Evolutionary conservation across 2,113 vertebrate genomes (phyloP), one percentile per base, ranked within the genome.

Genomic region (Maccullochella peelii): DNA sequence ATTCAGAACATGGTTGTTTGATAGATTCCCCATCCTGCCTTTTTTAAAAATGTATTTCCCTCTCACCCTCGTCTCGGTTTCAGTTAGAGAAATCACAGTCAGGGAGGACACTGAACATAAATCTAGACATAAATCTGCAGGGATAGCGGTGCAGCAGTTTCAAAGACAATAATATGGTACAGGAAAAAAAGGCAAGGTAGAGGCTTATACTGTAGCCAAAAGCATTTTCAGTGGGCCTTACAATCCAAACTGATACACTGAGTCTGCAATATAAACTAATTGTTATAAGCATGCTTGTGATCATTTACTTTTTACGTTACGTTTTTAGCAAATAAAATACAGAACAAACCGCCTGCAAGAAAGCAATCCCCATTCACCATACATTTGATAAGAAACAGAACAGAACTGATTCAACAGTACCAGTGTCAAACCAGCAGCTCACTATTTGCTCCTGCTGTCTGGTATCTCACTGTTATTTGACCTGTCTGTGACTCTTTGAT

Each of bases 11-110:
- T 52, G 21, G 18, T 4, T 66, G 62, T 47, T 67, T 42, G 38
- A 66, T 55, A 62, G 47, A 69, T 82, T 55, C 16, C 18, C 30
- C 20, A 30, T 74, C 21, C 15, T 38, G 30, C 30, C 62, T 25
- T 79, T 79, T 55, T 49, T 47, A 57, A 75, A 15, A 7, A 27
- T 8, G 38, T 20, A 25, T 59, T 7, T 55, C 65, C 55, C 9
- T 69, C 65, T 25, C 27, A 59, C 50, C 23, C 36, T 33, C 2
- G 1, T 49, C 36, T 44, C 40, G 38, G 23, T 77, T 78, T 82
- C 25, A 82, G 50, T 80, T 62, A 50, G 38, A 88, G 76, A 80
- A 63, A 55, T 77, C 69, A 79, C 70, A 74, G 50, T 65, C 59
- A 61, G 65, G 9, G 50, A 58, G 40, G 66, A 85, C 59, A 63